A percentile compares a stretch with the other conserved stretches of the same genome.
These are phyloP conservation scores for Pyrgus malvae DNA, from an alignment of 2,888 invertebrate genomes.

Conservation along the genomic window DNA sequence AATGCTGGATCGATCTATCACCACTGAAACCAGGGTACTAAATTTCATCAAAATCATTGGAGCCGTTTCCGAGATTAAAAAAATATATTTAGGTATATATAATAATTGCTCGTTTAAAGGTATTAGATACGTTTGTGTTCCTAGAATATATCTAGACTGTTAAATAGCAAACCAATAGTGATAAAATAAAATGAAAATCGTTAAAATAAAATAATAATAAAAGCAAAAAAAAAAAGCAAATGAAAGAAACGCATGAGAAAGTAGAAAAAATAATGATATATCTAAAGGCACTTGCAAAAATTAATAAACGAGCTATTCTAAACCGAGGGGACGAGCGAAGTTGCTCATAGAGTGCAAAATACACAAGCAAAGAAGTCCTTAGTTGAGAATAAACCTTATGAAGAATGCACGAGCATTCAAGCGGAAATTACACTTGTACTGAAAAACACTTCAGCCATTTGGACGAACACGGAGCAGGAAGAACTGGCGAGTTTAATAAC, in stretches of 20 bases:
- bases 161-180: too few relatives aligned
- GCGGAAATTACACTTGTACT: constrained; percentile 44
- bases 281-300: constrained; percentile 14
- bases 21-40: too few relatives aligned
- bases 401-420: constrained; percentile 43
- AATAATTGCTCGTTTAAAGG: too few relatives aligned
- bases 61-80: too few relatives aligned
- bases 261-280: constrained; percentile 20
- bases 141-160: too few relatives aligned
- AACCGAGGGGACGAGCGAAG: constrained; percentile 58
- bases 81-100: too few relatives aligned
- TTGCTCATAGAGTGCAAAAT: constrained; percentile 57
- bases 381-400: constrained; percentile 43
- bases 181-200: too few relatives aligned
- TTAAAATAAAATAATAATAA: too few relatives aligned
- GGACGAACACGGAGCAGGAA: not conserved
- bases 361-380: constrained; percentile 44
- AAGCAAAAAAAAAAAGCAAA: not conserved
- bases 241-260: too few relatives aligned
- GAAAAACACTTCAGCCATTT: not conserved
- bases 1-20: too few relatives aligned
- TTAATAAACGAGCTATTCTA: constrained; percentile 29
- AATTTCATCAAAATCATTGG: too few relatives aligned
- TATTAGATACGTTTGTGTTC: too few relatives aligned
- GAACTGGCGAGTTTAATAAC: not conserved